Percentiles rank a stretch among this genome's conserved stretches.
phyloP scores from a whole-genome alignment of 2,797 vertebrate species.

The Mormyrops attenuatus region DNA sequence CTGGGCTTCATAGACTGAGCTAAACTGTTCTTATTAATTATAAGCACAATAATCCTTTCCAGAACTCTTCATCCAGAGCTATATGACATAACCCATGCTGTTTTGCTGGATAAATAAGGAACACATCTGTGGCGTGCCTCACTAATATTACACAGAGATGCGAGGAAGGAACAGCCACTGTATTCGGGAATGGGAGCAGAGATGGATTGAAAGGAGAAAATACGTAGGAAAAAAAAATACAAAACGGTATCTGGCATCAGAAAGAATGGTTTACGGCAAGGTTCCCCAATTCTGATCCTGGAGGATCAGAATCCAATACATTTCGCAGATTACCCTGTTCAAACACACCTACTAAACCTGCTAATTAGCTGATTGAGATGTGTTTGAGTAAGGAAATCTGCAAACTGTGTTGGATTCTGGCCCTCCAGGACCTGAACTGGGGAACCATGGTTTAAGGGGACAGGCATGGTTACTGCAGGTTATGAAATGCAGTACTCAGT shows the following conservation, averaged over 20 bases:
- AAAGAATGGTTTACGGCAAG: not conserved
- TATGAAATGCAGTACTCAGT: not conserved
- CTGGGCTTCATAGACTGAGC: not conserved
- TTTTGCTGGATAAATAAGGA: not conserved
- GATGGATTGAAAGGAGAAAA: too few species aligned
- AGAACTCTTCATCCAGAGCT: not conserved
- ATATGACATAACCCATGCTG: not conserved
- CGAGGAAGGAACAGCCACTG: not conserved
- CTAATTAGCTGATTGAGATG: not conserved
- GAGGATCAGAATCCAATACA: not conserved
- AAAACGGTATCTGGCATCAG: not conserved
- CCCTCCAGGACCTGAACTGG: not conserved
- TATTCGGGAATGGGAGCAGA: not conserved
- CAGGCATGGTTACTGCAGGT: not conserved
- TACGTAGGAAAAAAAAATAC: too few species aligned
- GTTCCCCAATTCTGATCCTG: not conserved
- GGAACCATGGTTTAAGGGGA: not conserved
- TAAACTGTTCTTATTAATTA: constrained; percentile 1
- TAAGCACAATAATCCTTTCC: not conserved
- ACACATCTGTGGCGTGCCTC: not conserved
- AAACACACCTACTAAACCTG: not conserved
- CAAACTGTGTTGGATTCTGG: not conserved
- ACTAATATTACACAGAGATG: not conserved
- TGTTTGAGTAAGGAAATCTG: not conserved
- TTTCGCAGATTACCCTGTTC: not conserved